Evolutionary conservation across 2,797 vertebrate genomes (phyloP).

Genomic region (Galagoides demidoff): DNA sequence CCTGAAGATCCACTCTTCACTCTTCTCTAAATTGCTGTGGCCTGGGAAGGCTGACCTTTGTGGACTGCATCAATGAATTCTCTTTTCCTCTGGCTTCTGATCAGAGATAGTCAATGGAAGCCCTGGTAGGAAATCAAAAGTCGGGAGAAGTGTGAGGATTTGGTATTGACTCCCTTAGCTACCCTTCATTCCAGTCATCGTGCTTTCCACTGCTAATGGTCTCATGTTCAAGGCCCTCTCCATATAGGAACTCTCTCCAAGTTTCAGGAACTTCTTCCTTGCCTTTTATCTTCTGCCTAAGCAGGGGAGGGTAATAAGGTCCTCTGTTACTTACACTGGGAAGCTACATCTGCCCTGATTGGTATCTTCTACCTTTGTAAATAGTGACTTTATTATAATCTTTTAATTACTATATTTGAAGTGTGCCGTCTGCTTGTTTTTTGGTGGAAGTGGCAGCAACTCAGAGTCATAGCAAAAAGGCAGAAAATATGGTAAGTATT

Average conservation of each 20-base stretch:
- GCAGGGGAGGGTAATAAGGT: background rate
- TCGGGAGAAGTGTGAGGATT: background rate
- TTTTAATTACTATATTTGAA: background rate
- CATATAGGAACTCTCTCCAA: background rate
- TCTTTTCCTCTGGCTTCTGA: slow-evolving; percentile 2
- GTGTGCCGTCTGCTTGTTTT: background rate
- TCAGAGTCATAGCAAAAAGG: slow-evolving; percentile 8
- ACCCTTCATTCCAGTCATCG: background rate
- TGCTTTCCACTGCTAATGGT: background rate
- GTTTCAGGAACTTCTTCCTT: background rate
- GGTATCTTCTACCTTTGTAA: background rate
- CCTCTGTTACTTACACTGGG: background rate
- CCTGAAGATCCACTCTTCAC: background rate
- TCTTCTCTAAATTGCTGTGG: background rate
- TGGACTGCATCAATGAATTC: background rate
- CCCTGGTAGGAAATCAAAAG: background rate
- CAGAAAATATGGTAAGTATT: background rate
- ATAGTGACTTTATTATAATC: background rate
- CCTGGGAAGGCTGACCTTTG: background rate
- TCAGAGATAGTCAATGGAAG: background rate
- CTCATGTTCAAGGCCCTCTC: background rate
- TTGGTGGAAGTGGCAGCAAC: background rate
- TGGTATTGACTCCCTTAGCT: background rate
- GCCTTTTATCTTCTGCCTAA: background rate
- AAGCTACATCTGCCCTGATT: background rate